Conservation (phyloP, 2,888 invertebrate genomes). For the Cataglyphis cursor region DNA sequence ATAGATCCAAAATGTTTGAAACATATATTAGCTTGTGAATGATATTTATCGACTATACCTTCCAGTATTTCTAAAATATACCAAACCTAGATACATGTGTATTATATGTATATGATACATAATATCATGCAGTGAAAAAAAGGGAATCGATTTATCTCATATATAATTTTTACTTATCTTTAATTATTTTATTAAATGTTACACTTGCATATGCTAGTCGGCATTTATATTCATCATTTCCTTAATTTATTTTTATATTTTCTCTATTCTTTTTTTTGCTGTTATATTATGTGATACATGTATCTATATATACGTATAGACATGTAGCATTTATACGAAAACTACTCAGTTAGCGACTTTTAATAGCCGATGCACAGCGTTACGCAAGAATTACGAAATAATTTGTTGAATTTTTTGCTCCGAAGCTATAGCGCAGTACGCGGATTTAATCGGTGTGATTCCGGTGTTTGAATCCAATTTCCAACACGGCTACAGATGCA, state of each 20-base stretch:
- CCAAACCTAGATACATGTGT: no score
- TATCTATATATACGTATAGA: not conserved
- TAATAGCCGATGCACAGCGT: not conserved
- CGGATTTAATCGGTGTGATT: conserved; percentile 17
- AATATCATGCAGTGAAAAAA: no score
- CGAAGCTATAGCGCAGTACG: not conserved
- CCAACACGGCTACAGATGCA: not conserved
- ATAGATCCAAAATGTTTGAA: not conserved
- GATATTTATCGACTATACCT: not conserved
- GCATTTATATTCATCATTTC: not conserved
- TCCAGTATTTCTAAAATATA: not conserved
- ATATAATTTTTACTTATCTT: not conserved
- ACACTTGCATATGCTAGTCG: not conserved
- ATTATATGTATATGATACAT: not conserved
- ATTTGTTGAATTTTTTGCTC: conserved; percentile 30
- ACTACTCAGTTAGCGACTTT: not conserved
- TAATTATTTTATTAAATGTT: not conserved
- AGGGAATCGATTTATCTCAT: not conserved
- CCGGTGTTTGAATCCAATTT: conserved; percentile 14
- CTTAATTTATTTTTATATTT: not conserved
- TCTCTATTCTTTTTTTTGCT: not conserved
- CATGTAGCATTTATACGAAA: not conserved
- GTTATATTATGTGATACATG: not conserved
- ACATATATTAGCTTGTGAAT: not conserved
- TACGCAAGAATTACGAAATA: conserved; percentile 19